Conservation (phyloP, 2,113 vertebrate genomes). For the Oryzias celebensis region DNA sequence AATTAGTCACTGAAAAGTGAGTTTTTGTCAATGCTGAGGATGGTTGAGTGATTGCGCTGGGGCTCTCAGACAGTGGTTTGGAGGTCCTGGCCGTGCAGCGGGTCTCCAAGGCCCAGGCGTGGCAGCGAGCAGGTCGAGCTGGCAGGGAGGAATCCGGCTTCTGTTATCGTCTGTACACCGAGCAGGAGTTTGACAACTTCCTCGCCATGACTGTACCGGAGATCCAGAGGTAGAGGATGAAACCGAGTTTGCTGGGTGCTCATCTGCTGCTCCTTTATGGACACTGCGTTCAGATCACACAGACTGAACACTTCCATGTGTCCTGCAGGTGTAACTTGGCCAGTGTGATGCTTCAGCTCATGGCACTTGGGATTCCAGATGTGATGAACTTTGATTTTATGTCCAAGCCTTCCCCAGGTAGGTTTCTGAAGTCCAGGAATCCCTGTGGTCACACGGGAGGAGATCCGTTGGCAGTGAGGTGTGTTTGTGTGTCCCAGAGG, state of each 20-base stretch:
- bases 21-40: no score
- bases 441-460: fast-evolving
- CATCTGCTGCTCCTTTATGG: background rate
- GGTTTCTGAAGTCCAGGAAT: conserved; percentile 24
- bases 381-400: conserved; percentile 96
- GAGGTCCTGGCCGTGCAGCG: conserved; percentile 93
- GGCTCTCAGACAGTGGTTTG: conserved; percentile 83
- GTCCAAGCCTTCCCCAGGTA: conserved; percentile 95
- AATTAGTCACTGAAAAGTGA: no score
- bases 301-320: conserved; percentile 20
- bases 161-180: conserved; percentile 94
- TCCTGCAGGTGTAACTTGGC: conserved; percentile 88
- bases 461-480: background rate
- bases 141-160: conserved; percentile 88
- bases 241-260: background rate
- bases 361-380: conserved; percentile 88
- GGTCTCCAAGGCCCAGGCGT: conserved; percentile 94
- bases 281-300: conserved; percentile 11
- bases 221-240: conserved; percentile 88
- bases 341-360: conserved; percentile 89
- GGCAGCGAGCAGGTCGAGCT: conserved; percentile 91
- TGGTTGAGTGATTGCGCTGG: background rate
- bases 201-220: conserved; percentile 89
- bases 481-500: conserved; percentile 74
- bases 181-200: conserved; percentile 90